Percentiles rank a stretch among this genome's conserved stretches.
phyloP scores from a whole-genome alignment of 2,797 vertebrate genomes.

The Prionace glauca region DNA sequence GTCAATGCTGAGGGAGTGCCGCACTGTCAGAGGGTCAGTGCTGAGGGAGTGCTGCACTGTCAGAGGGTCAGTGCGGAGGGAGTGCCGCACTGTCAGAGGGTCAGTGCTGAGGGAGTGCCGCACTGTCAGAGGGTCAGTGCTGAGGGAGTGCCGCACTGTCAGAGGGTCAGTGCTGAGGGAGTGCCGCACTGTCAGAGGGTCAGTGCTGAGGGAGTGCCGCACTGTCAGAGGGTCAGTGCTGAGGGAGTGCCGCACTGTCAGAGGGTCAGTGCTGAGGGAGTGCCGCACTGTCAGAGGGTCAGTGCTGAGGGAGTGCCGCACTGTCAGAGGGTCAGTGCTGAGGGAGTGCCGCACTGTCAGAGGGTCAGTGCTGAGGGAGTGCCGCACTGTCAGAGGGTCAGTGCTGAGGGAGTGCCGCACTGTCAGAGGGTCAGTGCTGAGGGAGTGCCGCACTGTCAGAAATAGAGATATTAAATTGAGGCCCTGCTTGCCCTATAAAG shows the following conservation, averaged over 20 bases:
- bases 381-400: too few relatives aligned
- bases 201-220: not conserved
- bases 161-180: not conserved
- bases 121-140: too few relatives aligned
- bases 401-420: not conserved
- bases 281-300: too few relatives aligned
- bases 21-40: too few relatives aligned
- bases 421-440: too few relatives aligned
- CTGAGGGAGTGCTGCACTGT: not conserved
- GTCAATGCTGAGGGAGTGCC: not conserved
- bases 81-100: too few relatives aligned
- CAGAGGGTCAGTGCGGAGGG: not conserved
- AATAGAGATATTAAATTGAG: too few relatives aligned
- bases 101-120: not conserved
- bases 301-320: not conserved
- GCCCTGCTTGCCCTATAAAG: not conserved
- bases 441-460: too few relatives aligned
- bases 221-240: too few relatives aligned
- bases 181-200: too few relatives aligned
- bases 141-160: not conserved
- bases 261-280: not conserved
- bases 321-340: too few relatives aligned
- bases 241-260: not conserved
- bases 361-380: not conserved
- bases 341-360: not conserved